Percentiles rank a stretch among this genome's conserved stretches.
These are phyloP conservation scores for Aspidiotus destructor DNA, from an alignment of 2,888 invertebrate species.

Conservation along the genomic window DNA sequence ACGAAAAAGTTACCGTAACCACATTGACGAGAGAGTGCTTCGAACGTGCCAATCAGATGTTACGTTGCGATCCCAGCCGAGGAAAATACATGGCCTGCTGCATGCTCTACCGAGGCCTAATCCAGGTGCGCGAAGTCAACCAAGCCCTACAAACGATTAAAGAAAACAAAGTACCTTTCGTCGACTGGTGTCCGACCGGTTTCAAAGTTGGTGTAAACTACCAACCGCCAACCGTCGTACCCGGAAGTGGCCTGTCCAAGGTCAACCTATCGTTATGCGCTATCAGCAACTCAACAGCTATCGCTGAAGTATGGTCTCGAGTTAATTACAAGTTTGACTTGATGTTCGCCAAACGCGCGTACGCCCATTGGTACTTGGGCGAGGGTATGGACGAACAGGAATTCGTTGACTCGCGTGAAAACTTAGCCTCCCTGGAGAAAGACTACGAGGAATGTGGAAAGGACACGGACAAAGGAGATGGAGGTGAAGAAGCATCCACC, in stretches of 20 bases:
- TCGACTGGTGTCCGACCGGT: conserved; percentile 26
- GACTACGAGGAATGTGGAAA: conserved; percentile 29
- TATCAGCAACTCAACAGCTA: conserved; percentile 24
- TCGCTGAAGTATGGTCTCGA: conserved; percentile 27
- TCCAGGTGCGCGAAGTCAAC: conserved; percentile 23
- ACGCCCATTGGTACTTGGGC: conserved; percentile 25
- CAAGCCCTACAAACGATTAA: conserved; percentile 17
- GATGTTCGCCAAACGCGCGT: conserved; percentile 28
- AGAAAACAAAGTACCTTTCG: conserved; percentile 23
- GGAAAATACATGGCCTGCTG: conserved; percentile 29
- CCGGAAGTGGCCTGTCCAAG: conserved; percentile 24
- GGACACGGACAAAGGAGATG: conserved; percentile 16
- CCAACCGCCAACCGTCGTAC: conserved; percentile 24
- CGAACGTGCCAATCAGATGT: conserved; percentile 22
- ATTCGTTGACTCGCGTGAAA: conserved; percentile 21
- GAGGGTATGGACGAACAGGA: conserved; percentile 29
- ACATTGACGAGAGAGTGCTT: conserved; percentile 18
- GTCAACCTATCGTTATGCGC: conserved; percentile 25
- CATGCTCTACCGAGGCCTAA: conserved; percentile 25
- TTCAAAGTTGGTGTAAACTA: conserved; percentile 25
- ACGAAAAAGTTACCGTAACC: conserved; percentile 28
- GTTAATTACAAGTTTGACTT: conserved; percentile 28
- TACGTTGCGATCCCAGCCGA: conserved; percentile 17
- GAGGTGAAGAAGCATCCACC: conserved; percentile 25
- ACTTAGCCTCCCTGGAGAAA: conserved; percentile 19